Evolutionary conservation across 2,888 invertebrate genomes (phyloP), one percentile per base, ranked within the genome.

Genomic region (Bombyx huttoni): DNA sequence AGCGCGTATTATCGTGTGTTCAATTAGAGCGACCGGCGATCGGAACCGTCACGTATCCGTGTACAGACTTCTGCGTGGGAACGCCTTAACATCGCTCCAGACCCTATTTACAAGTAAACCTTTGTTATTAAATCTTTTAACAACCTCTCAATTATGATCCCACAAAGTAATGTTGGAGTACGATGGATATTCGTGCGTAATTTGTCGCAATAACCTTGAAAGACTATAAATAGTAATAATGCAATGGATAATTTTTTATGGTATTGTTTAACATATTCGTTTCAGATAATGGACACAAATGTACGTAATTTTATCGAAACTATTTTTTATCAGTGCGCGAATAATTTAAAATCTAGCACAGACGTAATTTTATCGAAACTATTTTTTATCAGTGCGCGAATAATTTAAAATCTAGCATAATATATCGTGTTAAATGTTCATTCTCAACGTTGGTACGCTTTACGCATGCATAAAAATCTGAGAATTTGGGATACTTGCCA

Each of bases 21-120:
- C 82, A 84, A 86, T 86, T 85, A 85, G 81, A 66, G 78, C 71
- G 75, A 67, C 76, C 83, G 78, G 79, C 72, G 83, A 80, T 83
- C 76, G 83, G 84, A 84, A 85, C 85, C 73, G 75, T 63, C 70
- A 63, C 53, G 72, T 76, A 78, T 78, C 80, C 80, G 77, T 75
- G 75, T 72, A 67, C 61, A 67, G 71, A 75, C 65, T 61, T 65
- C 61, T 67, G 68, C 78, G 82, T 83, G 82, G 81, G 82, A 84
- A 84, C 77, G 65, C 70, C 72, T 72, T 68, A 63, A 62, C 64
- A 65, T 67, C 65, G 56, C 56, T 61, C 61, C 61, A 58, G 71
- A 72, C 75, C 73, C 69, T 73, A 72, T 73, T 64, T 67, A 53
- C 50, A 50, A 50, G 48, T 46, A 46, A 46, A 40, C 51, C 48